phyloP scores from a whole-genome alignment of 2,113 vertebrate genomes.

The Ophthalmotilapia sp. region DNA sequence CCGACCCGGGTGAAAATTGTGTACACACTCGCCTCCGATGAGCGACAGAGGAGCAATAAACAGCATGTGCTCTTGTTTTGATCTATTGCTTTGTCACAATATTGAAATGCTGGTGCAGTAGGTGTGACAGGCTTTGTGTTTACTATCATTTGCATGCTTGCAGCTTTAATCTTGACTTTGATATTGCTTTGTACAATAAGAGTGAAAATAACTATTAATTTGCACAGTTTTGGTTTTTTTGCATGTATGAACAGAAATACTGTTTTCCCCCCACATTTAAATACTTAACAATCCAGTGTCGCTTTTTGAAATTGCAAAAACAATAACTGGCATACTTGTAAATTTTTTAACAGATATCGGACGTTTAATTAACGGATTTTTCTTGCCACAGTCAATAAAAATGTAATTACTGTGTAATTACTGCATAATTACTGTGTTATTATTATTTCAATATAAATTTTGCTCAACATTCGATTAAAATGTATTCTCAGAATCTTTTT shows the following conservation, averaged over 20 bases:
- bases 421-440: background rate
- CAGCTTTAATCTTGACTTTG: background rate
- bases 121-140: background rate
- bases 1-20: slow-evolving; percentile 28
- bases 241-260: background rate
- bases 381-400: background rate
- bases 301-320: background rate
- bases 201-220: background rate
- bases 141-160: background rate
- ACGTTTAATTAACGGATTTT: background rate
- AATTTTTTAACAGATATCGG: background rate
- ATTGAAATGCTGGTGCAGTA: background rate
- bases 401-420: background rate
- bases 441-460: background rate
- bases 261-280: background rate
- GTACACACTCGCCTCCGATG: background rate
- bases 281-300: background rate
- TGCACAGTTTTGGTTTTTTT: background rate
- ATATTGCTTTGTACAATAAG: background rate
- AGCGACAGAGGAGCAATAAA: background rate
- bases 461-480: background rate
- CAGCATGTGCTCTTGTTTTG: background rate
- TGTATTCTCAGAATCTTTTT: background rate
- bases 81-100: background rate
- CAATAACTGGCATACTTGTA: background rate